Evolutionary conservation across 2,888 invertebrate species (phyloP), one percentile per base, ranked within the genome.

Genomic region (Megastigmus dorsalis): DNA sequence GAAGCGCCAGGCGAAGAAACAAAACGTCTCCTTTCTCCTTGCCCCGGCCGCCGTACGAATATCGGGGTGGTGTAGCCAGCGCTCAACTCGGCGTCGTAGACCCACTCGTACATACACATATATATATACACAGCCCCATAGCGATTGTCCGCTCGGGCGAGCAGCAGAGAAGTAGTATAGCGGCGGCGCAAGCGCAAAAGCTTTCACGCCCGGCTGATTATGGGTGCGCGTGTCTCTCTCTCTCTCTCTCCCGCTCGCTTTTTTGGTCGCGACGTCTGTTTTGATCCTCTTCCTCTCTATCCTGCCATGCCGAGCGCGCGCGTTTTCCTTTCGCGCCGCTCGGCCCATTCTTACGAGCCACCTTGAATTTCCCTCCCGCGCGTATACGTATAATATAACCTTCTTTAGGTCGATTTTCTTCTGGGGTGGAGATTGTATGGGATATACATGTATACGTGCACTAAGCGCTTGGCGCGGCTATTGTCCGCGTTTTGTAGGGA

Each of bases 171-270:
- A n/a, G n/a, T n/a, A n/a, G n/a, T n/a, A n/a, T 9, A 38, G 41
- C 43, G 26, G 52, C 55, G 36, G 54, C 18, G 13, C 26, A 13
- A 20, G 36, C 55, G 55, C 54, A 55, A 55, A 55, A 66, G 59
- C 60, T 63, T 65, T 71, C 30, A 66, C 66, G 59, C 41, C 50
- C 59, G 72, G 72, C 41, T 26, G 72, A 60, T 65, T 69, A n/a
- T n/a, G n/a, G n/a, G n/a, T n/a, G 33, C 38, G 62, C 43, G 71
- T 63, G 48, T 38, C 54, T 50, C 36, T 63, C 36, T 33, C 20
- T 6, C 57, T 13, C 30, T 59, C 4, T 26, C 23, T 15, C n/a
- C n/a, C 36, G 48, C 20, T 6, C 57, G 4, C 30, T 59, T n/a
- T 26, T 28, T 15, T n/a, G 13, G 43, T 10, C 7, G 23, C 20